Conservation (phyloP, 2,888 invertebrate species). For the Eristalis tenax region DNA sequence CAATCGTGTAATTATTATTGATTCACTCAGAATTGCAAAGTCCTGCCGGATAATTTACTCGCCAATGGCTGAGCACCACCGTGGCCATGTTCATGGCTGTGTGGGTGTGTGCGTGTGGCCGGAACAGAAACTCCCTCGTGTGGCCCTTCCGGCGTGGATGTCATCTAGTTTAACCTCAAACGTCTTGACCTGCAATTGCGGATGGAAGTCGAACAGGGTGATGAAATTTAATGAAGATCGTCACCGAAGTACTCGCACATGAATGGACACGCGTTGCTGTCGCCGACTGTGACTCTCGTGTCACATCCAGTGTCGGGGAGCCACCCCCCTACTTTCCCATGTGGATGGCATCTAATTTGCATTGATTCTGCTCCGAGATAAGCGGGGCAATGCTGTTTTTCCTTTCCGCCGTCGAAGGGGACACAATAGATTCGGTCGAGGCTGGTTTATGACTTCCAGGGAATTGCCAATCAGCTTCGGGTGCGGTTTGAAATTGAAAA, state of each 20-base stretch:
- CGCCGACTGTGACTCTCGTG: constrained; percentile 26
- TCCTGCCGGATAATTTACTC: constrained; percentile 46
- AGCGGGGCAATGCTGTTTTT: constrained; percentile 19
- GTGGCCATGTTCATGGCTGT: not conserved
- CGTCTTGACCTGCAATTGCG: constrained; percentile 56
- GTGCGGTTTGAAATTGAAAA: no score
- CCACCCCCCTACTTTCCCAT: not conserved
- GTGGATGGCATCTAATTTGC: constrained; percentile 57
- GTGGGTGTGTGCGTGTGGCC: not conserved
- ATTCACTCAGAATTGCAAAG: constrained; percentile 60
- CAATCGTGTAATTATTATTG: constrained; percentile 70
- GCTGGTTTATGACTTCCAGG: no score
- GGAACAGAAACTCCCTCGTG: not conserved
- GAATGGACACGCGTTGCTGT: not conserved
- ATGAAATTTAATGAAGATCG: constrained; percentile 56
- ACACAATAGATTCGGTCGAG: not conserved
- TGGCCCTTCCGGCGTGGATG: constrained; percentile 10
- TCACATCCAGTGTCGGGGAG: constrained; percentile 32
- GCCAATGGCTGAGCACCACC: not conserved
- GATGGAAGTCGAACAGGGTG: constrained; percentile 22
- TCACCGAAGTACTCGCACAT: not conserved
- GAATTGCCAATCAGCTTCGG: no score
- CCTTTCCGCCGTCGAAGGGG: not conserved
- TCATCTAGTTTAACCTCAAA: constrained; percentile 53
- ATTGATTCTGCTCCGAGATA: constrained; percentile 37